A percentile compares a stretch with the other conserved stretches of the same genome.
Evolutionary conservation across 2,113 vertebrate species (phyloP).

Genomic region (Daphoenositta chrysoptera): DNA sequence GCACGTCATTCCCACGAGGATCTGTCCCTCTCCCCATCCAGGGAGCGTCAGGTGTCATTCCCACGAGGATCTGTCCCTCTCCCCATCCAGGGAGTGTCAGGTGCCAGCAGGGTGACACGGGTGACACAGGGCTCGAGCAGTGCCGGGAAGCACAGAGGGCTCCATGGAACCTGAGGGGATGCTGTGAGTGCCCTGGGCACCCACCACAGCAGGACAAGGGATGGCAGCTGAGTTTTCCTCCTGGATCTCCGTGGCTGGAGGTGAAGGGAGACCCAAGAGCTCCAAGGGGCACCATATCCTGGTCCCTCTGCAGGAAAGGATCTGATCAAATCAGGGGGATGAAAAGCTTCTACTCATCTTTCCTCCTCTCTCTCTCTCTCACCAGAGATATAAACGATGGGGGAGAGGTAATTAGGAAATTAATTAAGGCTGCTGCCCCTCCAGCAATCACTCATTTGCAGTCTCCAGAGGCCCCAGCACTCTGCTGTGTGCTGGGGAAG

Average conservation of each 20-base stretch:
- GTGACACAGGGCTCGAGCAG: not conserved
- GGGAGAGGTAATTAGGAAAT: not conserved
- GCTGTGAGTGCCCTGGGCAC: accelerated
- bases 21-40: no score
- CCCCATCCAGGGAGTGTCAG: not conserved
- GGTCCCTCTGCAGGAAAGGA: not conserved
- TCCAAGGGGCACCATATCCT: not conserved
- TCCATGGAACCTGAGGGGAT: no score
- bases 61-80: not conserved
- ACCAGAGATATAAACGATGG: accelerated
- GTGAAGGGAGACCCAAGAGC: not conserved
- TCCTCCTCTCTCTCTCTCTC: not conserved
- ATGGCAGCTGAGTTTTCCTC: accelerated
- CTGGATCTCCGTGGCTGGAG: not conserved
- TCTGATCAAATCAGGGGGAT: not conserved
- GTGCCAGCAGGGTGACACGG: not conserved
- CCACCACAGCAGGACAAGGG: accelerated
- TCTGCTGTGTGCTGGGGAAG: not conserved
- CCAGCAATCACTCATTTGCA: not conserved
- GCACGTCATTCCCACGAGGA: not conserved
- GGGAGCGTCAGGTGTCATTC: no score
- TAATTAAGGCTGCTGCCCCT: not conserved
- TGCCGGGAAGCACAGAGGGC: not conserved
- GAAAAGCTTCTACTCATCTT: not conserved
- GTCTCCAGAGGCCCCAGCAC: not conserved